Conservation (phyloP, 2,888 invertebrate genomes). For the Drosophila dives region DNA sequence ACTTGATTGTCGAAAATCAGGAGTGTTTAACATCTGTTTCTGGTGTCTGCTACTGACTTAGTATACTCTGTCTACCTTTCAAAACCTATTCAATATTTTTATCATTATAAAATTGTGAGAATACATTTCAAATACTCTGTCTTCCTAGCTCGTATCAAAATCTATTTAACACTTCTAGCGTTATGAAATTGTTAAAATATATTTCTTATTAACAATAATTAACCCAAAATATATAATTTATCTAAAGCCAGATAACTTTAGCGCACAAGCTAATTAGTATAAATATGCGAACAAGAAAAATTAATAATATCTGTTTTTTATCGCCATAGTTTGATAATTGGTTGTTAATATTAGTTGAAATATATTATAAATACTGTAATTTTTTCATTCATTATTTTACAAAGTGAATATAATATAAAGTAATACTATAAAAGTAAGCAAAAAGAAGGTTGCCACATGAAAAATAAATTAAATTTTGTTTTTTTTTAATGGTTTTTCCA, state of each 20-base stretch:
- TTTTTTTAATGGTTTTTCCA: background rate
- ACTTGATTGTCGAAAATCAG: conserved; percentile 40
- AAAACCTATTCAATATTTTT: background rate
- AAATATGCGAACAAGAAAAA: background rate
- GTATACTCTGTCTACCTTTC: background rate
- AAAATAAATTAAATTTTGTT: background rate
- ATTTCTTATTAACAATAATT: background rate
- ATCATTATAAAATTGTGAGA: background rate
- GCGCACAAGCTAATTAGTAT: background rate
- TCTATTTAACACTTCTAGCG: background rate
- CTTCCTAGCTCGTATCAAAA: background rate
- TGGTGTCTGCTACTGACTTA: background rate
- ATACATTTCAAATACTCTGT: background rate
- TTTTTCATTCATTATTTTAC: background rate
- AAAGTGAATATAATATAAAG: background rate
- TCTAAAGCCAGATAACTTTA: background rate
- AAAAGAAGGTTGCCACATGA: background rate
- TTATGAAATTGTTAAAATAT: background rate
- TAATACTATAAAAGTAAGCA: background rate
- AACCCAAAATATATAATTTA: background rate
- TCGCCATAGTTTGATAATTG: background rate
- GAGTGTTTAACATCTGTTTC: conserved; percentile 16
- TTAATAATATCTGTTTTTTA: background rate
- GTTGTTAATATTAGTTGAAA: background rate
- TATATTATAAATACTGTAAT: background rate